These are phyloP conservation scores for Drosophila sproati DNA, from an alignment of 1,140 invertebrate species.

Conservation along the genomic window DNA sequence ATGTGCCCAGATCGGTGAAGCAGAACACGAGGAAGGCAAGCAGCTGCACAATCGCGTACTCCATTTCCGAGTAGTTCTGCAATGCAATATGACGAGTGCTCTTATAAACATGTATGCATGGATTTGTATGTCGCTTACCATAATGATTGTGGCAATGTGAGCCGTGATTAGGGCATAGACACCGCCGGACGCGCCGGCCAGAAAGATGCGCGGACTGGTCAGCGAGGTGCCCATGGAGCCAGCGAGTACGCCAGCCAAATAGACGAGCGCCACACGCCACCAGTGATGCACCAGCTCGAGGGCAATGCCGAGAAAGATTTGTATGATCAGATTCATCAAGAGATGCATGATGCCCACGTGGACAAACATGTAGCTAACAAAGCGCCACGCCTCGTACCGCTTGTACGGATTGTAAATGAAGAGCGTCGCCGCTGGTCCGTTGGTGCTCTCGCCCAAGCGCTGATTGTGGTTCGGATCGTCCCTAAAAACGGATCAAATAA, in stretches of 20 bases:
- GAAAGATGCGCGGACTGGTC: slow-evolving; percentile 92
- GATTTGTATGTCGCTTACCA: slow-evolving; percentile 87
- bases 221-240: slow-evolving; percentile 96
- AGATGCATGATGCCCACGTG: slow-evolving; percentile 96
- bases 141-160: slow-evolving; percentile 96
- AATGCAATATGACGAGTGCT: not conserved
- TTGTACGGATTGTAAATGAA: slow-evolving; percentile 96
- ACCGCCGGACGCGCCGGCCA: slow-evolving; percentile 98
- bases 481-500: slow-evolving; percentile 30
- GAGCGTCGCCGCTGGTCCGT: slow-evolving; percentile 90
- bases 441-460: slow-evolving; percentile 84
- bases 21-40: slow-evolving; percentile 91
- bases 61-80: slow-evolving; percentile 97
- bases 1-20: slow-evolving; percentile 91
- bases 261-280: slow-evolving; percentile 94
- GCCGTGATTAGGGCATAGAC: slow-evolving; percentile 98
- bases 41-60: slow-evolving; percentile 92
- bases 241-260: slow-evolving; percentile 92
- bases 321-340: slow-evolving; percentile 96
- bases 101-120: not conserved
- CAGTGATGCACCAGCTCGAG: slow-evolving; percentile 98
- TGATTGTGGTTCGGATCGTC: slow-evolving; percentile 79
- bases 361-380: slow-evolving; percentile 98
- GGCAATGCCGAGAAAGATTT: slow-evolving; percentile 95
- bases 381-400: slow-evolving; percentile 96